Evolutionary conservation across 2,888 invertebrate genomes (phyloP), one percentile per base, ranked within the genome.

Genomic region (Gymnocheta viridis): DNA sequence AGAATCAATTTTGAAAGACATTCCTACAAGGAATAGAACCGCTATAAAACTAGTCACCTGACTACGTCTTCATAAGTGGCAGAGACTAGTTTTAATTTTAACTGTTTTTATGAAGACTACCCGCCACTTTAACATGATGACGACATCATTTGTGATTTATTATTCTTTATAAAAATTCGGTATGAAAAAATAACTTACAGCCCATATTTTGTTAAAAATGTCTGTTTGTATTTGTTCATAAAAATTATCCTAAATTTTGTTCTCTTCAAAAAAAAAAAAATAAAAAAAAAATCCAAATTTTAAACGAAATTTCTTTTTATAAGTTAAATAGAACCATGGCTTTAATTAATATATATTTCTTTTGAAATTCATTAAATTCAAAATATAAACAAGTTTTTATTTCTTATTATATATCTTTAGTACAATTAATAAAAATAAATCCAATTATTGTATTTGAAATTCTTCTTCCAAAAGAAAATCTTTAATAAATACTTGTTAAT

Each of bases 381-480:
- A 54, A 32, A 27, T 51, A 24, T 17, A n/a, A 56, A 69, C 9
- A 5, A 62, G 14, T 2, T 44, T 5, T 44, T 19, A 56, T 7
- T 44, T 27, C 54, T 44, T 22, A 19, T 32, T 41, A 24, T 24
- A 38, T 27, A 27, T 27, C 10, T 69, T 77, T 49, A 69, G 49
- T 60, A 51, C 49, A 78, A 69, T 41, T 32, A 22, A 47, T 41
- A n/a, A 27, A 41, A 70, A 41, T 12, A 41, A 38, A 27, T 47
- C 5, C 3, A 73, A 29, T 32, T 6, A 24, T 14, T 32, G n/a
- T 35, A 60, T 62, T 62, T 62, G 41, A 70, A 54, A 51, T 32
- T 44, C 27, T 38, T 74, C 74, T 79, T 79, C 78, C 70, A 72
- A 70, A 70, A 69, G 27, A 77, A 19, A n/a, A 35, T 7, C 4